phyloP scores from a whole-genome alignment of 2,888 invertebrate species.

The Epiblema foenella region DNA sequence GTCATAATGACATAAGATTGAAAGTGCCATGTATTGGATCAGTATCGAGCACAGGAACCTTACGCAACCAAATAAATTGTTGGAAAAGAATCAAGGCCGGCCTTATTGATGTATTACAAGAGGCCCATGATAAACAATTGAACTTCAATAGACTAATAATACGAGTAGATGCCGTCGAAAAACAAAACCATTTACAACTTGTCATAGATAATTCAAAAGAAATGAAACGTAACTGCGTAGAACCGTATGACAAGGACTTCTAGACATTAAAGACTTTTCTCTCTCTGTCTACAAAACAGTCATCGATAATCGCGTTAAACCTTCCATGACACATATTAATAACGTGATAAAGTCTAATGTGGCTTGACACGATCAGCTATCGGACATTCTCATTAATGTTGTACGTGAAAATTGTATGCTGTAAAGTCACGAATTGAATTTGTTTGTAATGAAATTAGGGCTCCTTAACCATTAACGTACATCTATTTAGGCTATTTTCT shows the following conservation, averaged over 20 bases:
- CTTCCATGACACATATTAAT: not conserved
- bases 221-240: slow-evolving; percentile 13
- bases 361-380: not conserved
- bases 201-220: not conserved
- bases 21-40: no score
- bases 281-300: slow-evolving; percentile 16
- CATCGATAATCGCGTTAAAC: slow-evolving; percentile 23
- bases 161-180: not conserved
- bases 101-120: not conserved
- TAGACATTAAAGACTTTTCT: slow-evolving; percentile 11
- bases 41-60: no score
- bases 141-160: not conserved
- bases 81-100: not conserved
- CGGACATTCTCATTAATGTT: slow-evolving; percentile 42
- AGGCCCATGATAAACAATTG: not conserved
- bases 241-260: slow-evolving; percentile 11
- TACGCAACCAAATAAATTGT: no score
- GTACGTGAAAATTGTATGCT: slow-evolving; percentile 33
- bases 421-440: slow-evolving; percentile 27
- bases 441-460: slow-evolving; percentile 14
- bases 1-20: no score
- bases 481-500: no score
- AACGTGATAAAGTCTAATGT: slow-evolving; percentile 3
- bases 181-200: not conserved
- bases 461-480: no score